Base-by-base conservation (phyloP, 2,113 vertebrate genomes). In the Australoheros scitulus region DNA sequence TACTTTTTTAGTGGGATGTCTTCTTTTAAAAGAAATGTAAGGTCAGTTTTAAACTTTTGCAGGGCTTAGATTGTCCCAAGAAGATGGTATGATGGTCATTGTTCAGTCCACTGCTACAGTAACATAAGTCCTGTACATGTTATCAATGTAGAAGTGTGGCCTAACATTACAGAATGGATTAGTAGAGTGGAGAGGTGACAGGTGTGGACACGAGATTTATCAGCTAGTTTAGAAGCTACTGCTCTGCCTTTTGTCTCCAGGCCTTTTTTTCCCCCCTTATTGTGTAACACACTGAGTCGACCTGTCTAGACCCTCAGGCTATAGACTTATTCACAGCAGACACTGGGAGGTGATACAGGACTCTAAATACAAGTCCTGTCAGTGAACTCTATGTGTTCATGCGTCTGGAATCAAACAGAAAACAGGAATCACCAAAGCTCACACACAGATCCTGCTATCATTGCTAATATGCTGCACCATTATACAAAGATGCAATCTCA, bases 301-400 rank as follows among this genome's bases (percentile, higher is more conserved):
- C 75, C 64, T 83, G 91, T 93, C 91, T 93, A 79, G 80, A 87
- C 87, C 92, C 74, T 88, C 26, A 58, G 91, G 90, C 92, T 82
- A 38, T 26, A 80, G 80, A 77, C 80, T 88, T 81, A 70, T 75
- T 82, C 75, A 81, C 61, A 91, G 74, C 72, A 82, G 24, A 63
- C 72, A 80, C 72, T 52, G 80, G 85, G 87, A 90, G 86, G 88
- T 78, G 65, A 61, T 61, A 47, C 47, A 56, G 2, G 32, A 68
- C 63, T 55, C 85, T 79, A 36, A 85, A 56, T 50, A 61, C 41
- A 64, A 63, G 29, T 65, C 68, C 24, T 52, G 43, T 74, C 50
- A 57, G 26, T 26, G 36, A 13, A 7, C 24, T 43, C 63, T 83
- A 50, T 57, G 78, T 79, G 55, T 17, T 72, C 56, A 50, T 72